Conservation (phyloP, 2,113 vertebrate species). For the Acanthochromis polyacanthus region DNA sequence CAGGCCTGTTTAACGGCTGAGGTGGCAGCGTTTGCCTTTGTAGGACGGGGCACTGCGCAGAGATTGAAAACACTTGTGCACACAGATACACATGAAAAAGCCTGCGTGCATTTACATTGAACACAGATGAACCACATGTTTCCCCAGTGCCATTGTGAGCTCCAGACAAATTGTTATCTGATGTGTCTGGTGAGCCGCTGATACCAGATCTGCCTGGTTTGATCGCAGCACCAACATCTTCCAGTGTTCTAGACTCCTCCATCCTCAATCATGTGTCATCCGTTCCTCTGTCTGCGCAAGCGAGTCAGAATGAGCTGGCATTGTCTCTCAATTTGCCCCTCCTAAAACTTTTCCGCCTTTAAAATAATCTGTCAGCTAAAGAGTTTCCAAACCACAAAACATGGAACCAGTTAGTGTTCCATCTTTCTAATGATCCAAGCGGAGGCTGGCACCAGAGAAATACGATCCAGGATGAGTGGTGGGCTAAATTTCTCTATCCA, state of each 20-base stretch:
- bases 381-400: slow-evolving; percentile 62
- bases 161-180: slow-evolving; percentile 44
- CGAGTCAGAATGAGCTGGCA: slow-evolving; percentile 18
- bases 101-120: slow-evolving; percentile 28
- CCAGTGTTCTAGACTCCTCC: slow-evolving; percentile 4
- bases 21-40: slow-evolving; percentile 77
- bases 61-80: slow-evolving; percentile 67
- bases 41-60: slow-evolving; percentile 65
- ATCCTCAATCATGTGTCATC: neutral
- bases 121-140: slow-evolving; percentile 23
- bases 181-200: slow-evolving; percentile 42
- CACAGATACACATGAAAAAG: slow-evolving; percentile 10
- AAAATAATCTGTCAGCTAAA: slow-evolving; percentile 42
- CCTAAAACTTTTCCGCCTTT: slow-evolving; percentile 45
- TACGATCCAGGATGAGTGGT: slow-evolving; percentile 60
- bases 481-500: slow-evolving; percentile 63
- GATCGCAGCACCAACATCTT: slow-evolving; percentile 31
- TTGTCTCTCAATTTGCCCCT: slow-evolving; percentile 30
- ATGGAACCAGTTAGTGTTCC: slow-evolving; percentile 54
- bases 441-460: slow-evolving; percentile 56
- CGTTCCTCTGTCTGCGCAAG: neutral
- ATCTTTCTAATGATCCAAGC: slow-evolving; percentile 61
- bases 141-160: slow-evolving; percentile 36
- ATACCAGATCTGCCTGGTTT: slow-evolving; percentile 33
- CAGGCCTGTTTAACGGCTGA: slow-evolving; percentile 78